Evolutionary conservation across 2,113 vertebrate species (phyloP).

Genomic region (Polyodon spathula): DNA sequence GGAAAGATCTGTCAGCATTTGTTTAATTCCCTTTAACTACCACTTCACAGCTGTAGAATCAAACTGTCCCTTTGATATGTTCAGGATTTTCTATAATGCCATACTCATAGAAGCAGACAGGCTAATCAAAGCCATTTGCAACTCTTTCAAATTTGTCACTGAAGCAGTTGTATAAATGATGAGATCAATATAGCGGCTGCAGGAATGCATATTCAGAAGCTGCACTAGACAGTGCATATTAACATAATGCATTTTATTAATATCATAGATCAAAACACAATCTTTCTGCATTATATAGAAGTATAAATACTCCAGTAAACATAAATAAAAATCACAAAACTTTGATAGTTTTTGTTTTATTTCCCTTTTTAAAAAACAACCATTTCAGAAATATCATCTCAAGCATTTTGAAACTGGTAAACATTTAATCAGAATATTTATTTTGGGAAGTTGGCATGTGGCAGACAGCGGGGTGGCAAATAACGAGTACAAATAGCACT

Average conservation of each 20-base stretch:
- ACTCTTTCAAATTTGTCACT: conserved; percentile 11
- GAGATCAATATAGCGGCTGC: conserved; percentile 1
- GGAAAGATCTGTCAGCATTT: neutral
- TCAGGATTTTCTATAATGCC: conserved; percentile 5
- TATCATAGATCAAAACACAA: neutral
- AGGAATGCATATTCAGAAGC: conserved; percentile 11
- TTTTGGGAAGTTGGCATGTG: too few relatives aligned
- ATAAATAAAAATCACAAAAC: too few relatives aligned
- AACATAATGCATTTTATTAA: neutral
- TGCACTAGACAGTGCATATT: neutral
- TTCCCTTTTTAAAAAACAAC: too few relatives aligned
- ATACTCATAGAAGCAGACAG: conserved; percentile 4
- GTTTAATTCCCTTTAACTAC: conserved; percentile 11
- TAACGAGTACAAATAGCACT: too few relatives aligned
- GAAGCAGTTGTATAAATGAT: conserved; percentile 13
- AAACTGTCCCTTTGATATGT: neutral
- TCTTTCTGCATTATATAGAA: too few relatives aligned
- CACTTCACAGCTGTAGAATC: conserved; percentile 9
- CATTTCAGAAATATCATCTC: too few relatives aligned
- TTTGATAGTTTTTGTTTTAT: too few relatives aligned
- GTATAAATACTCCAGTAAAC: too few relatives aligned
- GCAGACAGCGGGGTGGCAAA: too few relatives aligned
- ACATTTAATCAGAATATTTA: too few relatives aligned
- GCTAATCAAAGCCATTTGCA: conserved; percentile 7
- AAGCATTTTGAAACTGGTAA: too few relatives aligned